Evolutionary conservation across 2,113 vertebrate genomes (phyloP), one percentile per base, ranked within the genome.

Genomic region (Protobothrops flavoviridis): DNA sequence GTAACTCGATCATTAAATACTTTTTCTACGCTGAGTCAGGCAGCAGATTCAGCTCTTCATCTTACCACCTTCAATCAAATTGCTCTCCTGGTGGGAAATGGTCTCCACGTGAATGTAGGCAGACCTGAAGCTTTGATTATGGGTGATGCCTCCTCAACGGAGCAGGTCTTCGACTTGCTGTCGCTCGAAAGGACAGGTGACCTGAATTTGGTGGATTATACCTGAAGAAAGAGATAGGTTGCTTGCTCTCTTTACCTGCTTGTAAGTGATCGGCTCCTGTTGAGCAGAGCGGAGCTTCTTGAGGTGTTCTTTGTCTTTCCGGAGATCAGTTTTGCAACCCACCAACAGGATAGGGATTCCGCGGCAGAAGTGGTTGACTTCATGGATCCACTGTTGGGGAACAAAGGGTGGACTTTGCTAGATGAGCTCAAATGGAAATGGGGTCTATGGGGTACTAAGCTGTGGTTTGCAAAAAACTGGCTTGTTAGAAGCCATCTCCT

Each of bases 281-380:
- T 97, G 97, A 6, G 97, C 93, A 0, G 98, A 98, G 95, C 97
- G 98, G 56, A 99, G 98, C 95, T 98, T 99, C 92, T 99, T 98
- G 15, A 98, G 43, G 50, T 98, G 98, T 91, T 99, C 99, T 95
- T 98, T 99, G 92, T 99, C 99, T 95, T 99, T 99, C 85, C 99
- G 96, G 1, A 99, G 98, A 97, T 99, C 99, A 0, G 98, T 99
- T 97, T 99, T 99, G 97, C 99, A 99, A 96, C 99, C 99, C 3
- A 99, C 99, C 92, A 99, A 98, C n/a, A 99, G 97, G 3, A 98
- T 95, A 0, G 99, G 99, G 4, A 94, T 97, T 0, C 99, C 98
- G 0, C 92, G 97, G 96, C 99, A 99, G 97, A 99, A 99, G 95
- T 99, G 99, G 50, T 97, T 98, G 89, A 99, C 98, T 93, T 99